phyloP scores from a whole-genome alignment of 2,113 vertebrate genomes.

The Nettapus auritus region DNA sequence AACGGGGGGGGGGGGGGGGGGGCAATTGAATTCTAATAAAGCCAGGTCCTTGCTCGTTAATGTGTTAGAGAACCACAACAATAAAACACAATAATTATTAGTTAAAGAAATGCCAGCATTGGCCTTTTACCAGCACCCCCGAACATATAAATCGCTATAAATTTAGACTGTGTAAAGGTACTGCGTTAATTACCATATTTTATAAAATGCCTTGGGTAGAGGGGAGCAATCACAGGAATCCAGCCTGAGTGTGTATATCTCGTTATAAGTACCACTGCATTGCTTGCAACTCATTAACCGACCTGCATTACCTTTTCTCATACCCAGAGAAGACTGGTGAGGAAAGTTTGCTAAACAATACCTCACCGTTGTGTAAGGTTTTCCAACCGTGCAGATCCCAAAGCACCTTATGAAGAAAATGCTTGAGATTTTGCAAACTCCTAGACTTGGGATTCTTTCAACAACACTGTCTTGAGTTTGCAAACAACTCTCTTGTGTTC shows the following conservation, averaged over 20 bases:
- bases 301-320: background rate
- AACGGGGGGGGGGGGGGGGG: slow-evolving; percentile 69
- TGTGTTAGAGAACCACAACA: slow-evolving; percentile 80
- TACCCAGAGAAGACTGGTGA: background rate
- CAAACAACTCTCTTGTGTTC: background rate
- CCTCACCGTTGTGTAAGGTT: background rate
- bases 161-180: slow-evolving; percentile 75
- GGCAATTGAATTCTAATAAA: slow-evolving; percentile 85
- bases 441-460: background rate
- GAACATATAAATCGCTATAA: slow-evolving; percentile 78
- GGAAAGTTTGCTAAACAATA: background rate
- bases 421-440: background rate
- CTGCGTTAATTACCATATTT: slow-evolving; percentile 82
- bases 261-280: slow-evolving; percentile 3
- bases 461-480: background rate
- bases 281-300: slow-evolving; percentile 1
- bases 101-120: slow-evolving; percentile 82
- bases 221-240: slow-evolving; percentile 5
- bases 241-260: slow-evolving; percentile 4
- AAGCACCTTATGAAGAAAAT: background rate
- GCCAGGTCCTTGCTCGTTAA: slow-evolving; percentile 78
- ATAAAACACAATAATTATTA: slow-evolving; percentile 86
- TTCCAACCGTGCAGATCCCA: background rate
- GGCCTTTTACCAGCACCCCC: slow-evolving; percentile 81
- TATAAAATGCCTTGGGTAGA: slow-evolving; percentile 56